Base-by-base conservation (phyloP, 2,888 invertebrate genomes). In the Trissolcus japonicus region DNA sequence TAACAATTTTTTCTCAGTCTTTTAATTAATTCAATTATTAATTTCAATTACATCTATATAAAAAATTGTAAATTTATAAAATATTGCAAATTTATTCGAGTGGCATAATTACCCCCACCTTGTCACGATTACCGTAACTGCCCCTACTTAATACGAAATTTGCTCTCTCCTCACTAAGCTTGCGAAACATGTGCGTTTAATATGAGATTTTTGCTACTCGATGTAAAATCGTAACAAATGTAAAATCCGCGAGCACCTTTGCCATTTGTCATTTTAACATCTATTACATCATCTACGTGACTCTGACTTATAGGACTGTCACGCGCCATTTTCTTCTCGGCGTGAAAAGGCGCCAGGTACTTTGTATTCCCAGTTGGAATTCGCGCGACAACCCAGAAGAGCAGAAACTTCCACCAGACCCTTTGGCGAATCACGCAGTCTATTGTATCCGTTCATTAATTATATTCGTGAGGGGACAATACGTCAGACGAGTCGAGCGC, bases 381-480 rank as follows among this genome's bases (percentile, higher is more conserved):
- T 77, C 68, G 65, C 62, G 50, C 59, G 71, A 41, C 41, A 29
- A 19, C 14, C 13, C 43, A 14, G n/a, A 13, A 50, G 16, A 11
- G 50, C 50, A 4, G n/a, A 14, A 66, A 66, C 53, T 71, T 62
- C 57, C 76, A 65, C 50, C 54, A 71, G 79, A 80, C 82, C 83
- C 82, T 81, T 80, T 69, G 73, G 55, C 78, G 76, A 79, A 75
- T 77, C 72, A 71, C 60, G 68, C 68, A 66, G 54, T 55, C 80
- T 69, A 78, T 79, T 80, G 80, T 76, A 78, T 80, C 80, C 83
- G 79, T 84, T 83, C 81, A 84, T 85, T 85, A 83, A 85, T 84
- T 85, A 85, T 81, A 81, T 79, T 75, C 80, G 79, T 79, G 76
- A 78, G 69, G 82, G 83, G 82, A 79, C 82, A 82, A 84, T 84